Conservation (phyloP, 2,113 vertebrate genomes). For the Pterocles burchelli region DNA sequence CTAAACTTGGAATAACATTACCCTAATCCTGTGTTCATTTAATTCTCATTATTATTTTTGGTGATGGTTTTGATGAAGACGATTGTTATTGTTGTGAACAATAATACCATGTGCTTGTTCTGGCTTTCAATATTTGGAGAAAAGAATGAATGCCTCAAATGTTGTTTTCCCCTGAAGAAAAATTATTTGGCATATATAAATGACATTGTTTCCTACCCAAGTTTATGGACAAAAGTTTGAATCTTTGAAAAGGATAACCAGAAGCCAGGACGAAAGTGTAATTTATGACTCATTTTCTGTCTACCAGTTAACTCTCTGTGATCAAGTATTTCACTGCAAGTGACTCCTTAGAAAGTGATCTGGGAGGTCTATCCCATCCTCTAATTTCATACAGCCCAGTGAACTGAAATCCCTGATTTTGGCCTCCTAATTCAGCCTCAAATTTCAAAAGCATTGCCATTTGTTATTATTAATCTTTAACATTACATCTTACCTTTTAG, state of each 20-base stretch:
- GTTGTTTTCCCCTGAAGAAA: neutral
- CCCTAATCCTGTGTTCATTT: neutral
- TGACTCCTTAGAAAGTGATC: neutral
- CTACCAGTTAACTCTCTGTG: neutral
- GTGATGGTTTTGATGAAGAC: neutral
- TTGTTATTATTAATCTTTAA: neutral
- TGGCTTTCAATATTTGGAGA: neutral
- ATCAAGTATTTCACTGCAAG: neutral
- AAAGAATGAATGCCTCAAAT: neutral
- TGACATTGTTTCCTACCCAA: neutral
- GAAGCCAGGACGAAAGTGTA: neutral
- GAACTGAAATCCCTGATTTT: neutral
- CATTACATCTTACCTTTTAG: neutral
- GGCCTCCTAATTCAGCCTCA: neutral
- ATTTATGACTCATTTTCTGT: neutral
- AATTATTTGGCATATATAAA: neutral
- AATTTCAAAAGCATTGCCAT: neutral
- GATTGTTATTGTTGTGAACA: neutral
- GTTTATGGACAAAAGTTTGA: neutral
- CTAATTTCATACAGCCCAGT: neutral
- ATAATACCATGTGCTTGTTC: neutral
- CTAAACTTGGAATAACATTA: neutral
- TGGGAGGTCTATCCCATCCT: neutral
- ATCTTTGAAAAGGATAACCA: neutral
- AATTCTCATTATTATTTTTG: neutral